Evolutionary conservation across 1,140 invertebrate species (phyloP).

Genomic region (Dinothrombium tinctorium): DNA sequence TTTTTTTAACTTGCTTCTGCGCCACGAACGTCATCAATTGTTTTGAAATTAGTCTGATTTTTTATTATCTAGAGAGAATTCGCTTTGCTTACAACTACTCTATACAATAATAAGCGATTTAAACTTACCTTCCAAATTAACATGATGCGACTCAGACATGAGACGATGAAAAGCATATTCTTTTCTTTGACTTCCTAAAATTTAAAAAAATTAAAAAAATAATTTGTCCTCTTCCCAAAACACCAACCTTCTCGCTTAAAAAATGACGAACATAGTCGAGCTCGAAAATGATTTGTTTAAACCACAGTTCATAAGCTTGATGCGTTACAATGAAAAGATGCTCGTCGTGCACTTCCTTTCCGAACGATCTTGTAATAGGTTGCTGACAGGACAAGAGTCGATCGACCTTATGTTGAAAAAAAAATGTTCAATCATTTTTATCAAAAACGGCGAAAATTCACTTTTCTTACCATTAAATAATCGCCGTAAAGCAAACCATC

Average conservation of each 20-base stretch:
- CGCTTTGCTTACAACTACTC: no score
- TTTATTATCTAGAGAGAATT: no score
- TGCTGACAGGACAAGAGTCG: conserved; percentile 63
- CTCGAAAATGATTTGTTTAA: conserved; percentile 96
- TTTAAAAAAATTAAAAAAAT: conserved; percentile 13
- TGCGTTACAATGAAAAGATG: conserved; percentile 93
- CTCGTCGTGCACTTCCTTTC: conserved; percentile 65
- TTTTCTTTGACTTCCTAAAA: conserved; percentile 51
- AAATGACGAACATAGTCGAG: conserved; percentile 68
- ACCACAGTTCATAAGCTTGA: conserved; percentile 98
- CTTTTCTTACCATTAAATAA: conserved; percentile 35
- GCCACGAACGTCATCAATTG: no score
- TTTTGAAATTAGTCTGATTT: no score
- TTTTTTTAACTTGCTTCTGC: no score
- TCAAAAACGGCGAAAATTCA: conserved; percentile 3
- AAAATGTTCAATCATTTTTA: not conserved
- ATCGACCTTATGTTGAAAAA: conserved; percentile 34
- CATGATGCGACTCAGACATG: conserved; percentile 67
- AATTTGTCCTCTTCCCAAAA: not conserved
- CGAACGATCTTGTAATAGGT: conserved; percentile 43
- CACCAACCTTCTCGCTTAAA: conserved; percentile 38
- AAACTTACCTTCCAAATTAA: conserved; percentile 68
- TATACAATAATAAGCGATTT: not conserved
- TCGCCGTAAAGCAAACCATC: conserved; percentile 53
- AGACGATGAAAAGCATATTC: conserved; percentile 74